These are phyloP conservation scores for Ceriagrion tenellum DNA, from an alignment of 2,888 invertebrate species.

Conservation along the genomic window DNA sequence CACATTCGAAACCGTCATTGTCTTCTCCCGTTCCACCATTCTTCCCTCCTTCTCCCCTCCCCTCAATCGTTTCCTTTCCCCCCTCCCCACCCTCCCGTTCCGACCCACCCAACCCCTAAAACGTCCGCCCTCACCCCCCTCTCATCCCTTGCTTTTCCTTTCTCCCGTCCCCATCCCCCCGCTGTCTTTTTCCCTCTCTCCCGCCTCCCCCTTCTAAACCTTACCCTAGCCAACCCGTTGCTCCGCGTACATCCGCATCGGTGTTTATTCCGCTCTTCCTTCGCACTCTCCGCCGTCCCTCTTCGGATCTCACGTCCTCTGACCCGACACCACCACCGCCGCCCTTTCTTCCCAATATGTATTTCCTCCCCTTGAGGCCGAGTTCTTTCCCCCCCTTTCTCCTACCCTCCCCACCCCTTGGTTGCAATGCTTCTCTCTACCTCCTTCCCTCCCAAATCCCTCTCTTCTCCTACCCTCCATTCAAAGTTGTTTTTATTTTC, in stretches of 20 bases:
- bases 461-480: background rate
- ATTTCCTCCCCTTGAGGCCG: background rate
- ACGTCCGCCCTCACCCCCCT: too few relatives aligned
- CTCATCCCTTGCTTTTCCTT: too few relatives aligned
- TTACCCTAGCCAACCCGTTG: background rate
- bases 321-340: background rate
- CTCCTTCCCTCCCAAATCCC: background rate
- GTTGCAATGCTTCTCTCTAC: background rate
- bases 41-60: background rate
- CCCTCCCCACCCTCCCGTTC: background rate
- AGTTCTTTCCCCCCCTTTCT: background rate
- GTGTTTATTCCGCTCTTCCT: constrained; percentile 60
- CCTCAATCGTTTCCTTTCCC: background rate
- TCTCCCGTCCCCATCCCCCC: too few relatives aligned
- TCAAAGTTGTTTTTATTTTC: background rate
- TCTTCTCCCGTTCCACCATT: constrained; percentile 15
- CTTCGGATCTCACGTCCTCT: background rate
- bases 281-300: constrained; percentile 1
- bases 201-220: background rate
- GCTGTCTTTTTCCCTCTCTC: too few relatives aligned
- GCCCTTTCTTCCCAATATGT: background rate
- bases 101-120: background rate
- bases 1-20: constrained; percentile 59
- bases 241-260: constrained; percentile 10
- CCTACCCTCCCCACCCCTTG: background rate